A percentile compares a stretch with the other conserved stretches of the same genome.
Conservation (phyloP, 2,888 invertebrate genomes). For the Ochropleura plecta region DNA sequence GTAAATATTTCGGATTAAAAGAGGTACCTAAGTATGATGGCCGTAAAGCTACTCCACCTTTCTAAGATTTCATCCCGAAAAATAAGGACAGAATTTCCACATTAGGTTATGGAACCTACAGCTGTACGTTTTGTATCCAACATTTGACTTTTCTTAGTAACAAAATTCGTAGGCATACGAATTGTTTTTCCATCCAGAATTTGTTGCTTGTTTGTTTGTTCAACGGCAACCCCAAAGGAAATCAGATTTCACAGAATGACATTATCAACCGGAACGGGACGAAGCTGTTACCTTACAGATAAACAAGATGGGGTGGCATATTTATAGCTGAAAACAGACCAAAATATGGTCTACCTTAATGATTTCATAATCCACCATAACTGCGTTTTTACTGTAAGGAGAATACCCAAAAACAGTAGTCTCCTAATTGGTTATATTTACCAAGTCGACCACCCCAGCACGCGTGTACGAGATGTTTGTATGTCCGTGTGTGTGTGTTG, state of each 20-base stretch:
- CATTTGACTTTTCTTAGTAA: not conserved
- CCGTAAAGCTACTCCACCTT: not conserved
- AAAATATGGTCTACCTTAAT: constrained; percentile 34
- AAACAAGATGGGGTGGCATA: constrained; percentile 37
- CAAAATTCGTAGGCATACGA: constrained; percentile 5
- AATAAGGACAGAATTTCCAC: not conserved
- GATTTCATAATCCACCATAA: constrained; percentile 46
- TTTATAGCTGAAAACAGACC: constrained; percentile 28
- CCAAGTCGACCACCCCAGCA: constrained; percentile 61
- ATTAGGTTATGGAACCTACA: too few species aligned
- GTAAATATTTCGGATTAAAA: not conserved
- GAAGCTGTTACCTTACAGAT: constrained; percentile 25
- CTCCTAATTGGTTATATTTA: constrained; percentile 65
- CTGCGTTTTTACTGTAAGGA: constrained; percentile 25
- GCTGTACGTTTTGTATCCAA: not conserved
- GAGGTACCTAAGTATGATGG: not conserved
- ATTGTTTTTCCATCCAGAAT: constrained; percentile 22
- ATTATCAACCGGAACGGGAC: constrained; percentile 31
- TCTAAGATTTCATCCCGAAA: not conserved
- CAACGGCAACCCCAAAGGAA: constrained; percentile 31
- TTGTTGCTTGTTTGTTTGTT: not conserved
- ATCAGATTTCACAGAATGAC: constrained; percentile 40
- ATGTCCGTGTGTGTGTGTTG: constrained; percentile 13
- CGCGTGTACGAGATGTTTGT: not conserved
- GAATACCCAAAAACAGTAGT: constrained; percentile 49